Evolutionary conservation across 1,140 invertebrate genomes (phyloP), one percentile per base, ranked within the genome.

Genomic region (Drosophila nasuta): DNA sequence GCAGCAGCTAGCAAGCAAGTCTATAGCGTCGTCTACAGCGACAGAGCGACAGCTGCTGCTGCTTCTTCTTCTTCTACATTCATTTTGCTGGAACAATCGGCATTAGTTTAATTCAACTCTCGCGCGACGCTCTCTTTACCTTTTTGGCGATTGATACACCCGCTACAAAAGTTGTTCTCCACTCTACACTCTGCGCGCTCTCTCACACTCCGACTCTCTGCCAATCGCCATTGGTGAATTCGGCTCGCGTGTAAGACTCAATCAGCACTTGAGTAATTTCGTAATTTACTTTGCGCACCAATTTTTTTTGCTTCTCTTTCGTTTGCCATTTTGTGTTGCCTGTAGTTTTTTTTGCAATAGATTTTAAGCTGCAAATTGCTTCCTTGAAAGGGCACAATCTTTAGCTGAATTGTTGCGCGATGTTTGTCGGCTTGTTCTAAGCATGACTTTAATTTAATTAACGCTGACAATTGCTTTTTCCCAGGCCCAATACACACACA

Each of bases 261-360:
- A 65, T 81, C 72, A 56, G 62, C 65, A 75, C 68, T 80, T 77
- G 70, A 89, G 81, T 69, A 89, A 78, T 88, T 83, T 68, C 71
- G 85, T 70, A 88, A 81, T 88, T 89, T 89, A 89, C 81, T 79
- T 82, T 83, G 80, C 76, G 57, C 51, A 56, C 67, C 79, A 77
- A 87, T 70, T 81, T 77, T 67, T 75, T 51, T 11, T 11, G 20
- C 10, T 28, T 13, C 13, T 65, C 52, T 35, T 45, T 35, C 51
- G 33, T 45, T 66, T 67, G 54, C 46, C 38, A 43, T 68, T 59
- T 76, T 28, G 6, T 60, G 33, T 35, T 64, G 46, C 56, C n/a
- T 52, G 41, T 41, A 49, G 7, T 45, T 77, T 25, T 63, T 60
- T 38, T 63, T 52, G 13, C 46, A 54, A 59, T 62, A 46, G 35